Evolutionary conservation across 2,113 vertebrate genomes (phyloP), one percentile per base, ranked within the genome.

Genomic region (Climacteris rufus): DNA sequence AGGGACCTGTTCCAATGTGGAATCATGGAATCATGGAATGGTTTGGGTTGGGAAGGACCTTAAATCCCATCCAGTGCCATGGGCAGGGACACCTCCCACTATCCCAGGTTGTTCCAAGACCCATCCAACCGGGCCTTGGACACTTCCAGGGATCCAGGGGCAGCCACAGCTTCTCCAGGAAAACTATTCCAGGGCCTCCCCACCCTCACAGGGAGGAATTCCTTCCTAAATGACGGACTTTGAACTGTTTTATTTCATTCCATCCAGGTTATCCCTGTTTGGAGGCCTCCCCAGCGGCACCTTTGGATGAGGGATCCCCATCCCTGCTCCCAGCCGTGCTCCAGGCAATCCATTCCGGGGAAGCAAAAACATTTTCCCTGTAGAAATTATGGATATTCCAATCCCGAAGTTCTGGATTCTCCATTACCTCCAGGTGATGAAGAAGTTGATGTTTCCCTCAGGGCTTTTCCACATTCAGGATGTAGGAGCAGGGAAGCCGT

Each of bases 221-320:
- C 74, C n/a, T 78, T 17, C 64, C 40, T 1, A 28, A 33, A 5
- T 2, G 0, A 20, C 1, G 10, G 20, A 10, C 6, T 30, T 24
- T 1, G 64, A 28, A 13, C 39, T 1, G 0, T 3, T 63, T 37
- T 0, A 4, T 4, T 8, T 24, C 23, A 2, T 33, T 45, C 65
- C 68, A 44, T 42, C 19, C 44, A n/a, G n/a, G n/a, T 50, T 20
- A 15, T 50, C 71, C 44, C 27, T 4, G 17, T 31, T 40, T 37
- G 11, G 10, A 61, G 21, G 33, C 16, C 60, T 40, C 15, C 7
- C 9, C 4, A 0, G 11, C 0, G 9, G 3, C 22, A 11, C 49
- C 28, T 24, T 33, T 22, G 65, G 49, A 33, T 10, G 54, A 14
- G 44, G 59, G 68, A 44, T 45, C 54, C 44, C 10, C 20, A 8